Evolutionary conservation across 1,140 invertebrate genomes (phyloP).

Genomic region (Bilobella aurantiaca): DNA sequence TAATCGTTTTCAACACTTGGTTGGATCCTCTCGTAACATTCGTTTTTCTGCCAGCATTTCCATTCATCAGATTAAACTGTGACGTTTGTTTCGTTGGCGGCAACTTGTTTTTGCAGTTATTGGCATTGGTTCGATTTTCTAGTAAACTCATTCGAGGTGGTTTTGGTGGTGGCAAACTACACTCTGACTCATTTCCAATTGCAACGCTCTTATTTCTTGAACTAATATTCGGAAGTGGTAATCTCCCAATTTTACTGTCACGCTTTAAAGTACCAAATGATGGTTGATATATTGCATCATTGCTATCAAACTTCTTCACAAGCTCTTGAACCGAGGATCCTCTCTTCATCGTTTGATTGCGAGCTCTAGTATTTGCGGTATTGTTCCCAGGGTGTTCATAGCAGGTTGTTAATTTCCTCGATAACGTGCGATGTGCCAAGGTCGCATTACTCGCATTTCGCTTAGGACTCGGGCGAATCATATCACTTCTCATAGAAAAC

Average conservation of each 20-base stretch:
- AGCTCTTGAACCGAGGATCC: constrained; percentile 30
- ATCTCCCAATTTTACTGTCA: not conserved
- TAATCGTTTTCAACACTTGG: not conserved
- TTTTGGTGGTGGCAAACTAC: not conserved
- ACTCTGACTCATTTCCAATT: not conserved
- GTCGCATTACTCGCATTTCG: too few species aligned
- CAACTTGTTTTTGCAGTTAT: too few species aligned
- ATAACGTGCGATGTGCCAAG: too few species aligned
- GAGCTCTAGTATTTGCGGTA: too few species aligned
- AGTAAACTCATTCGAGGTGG: not conserved
- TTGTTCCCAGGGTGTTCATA: too few species aligned
- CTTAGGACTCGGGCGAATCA: not conserved
- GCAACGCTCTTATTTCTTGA: not conserved
- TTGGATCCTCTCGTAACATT: too few species aligned
- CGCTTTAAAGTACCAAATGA: not conserved
- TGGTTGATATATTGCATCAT: not conserved
- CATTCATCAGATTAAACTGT: too few species aligned
- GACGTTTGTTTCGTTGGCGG: too few species aligned
- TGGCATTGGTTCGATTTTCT: not conserved
- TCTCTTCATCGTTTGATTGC: too few species aligned
- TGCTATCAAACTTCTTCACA: constrained; percentile 22
- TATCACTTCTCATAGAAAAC: not conserved
- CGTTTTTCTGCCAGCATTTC: too few species aligned
- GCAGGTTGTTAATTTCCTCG: too few species aligned
- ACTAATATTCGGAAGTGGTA: not conserved